phyloP scores from a whole-genome alignment of 2,797 vertebrate genomes.

The Cuniculus paca region DNA sequence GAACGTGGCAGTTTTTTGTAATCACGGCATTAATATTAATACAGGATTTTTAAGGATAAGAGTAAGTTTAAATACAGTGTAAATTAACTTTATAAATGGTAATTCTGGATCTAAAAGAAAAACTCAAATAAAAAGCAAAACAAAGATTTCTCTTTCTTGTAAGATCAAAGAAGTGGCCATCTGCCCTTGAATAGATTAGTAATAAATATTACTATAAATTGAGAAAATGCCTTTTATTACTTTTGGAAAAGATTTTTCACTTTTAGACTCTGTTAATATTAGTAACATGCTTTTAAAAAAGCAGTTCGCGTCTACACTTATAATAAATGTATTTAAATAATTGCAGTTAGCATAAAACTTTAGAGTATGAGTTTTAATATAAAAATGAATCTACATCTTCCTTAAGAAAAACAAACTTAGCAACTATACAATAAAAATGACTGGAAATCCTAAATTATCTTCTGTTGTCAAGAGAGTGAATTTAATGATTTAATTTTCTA shows the following conservation, averaged over 20 bases:
- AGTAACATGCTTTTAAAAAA: slow-evolving; percentile 36
- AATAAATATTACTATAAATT: slow-evolving; percentile 39
- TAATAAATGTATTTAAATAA: slow-evolving; percentile 36
- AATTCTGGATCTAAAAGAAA: slow-evolving; percentile 40
- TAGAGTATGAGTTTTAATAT: slow-evolving; percentile 52
- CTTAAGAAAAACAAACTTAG: slow-evolving; percentile 53
- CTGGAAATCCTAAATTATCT: slow-evolving; percentile 78
- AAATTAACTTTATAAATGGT: neutral
- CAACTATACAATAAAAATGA: slow-evolving; percentile 61
- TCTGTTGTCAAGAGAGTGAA: slow-evolving; percentile 46
- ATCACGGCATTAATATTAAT: neutral
- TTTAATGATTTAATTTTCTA: slow-evolving; percentile 76
- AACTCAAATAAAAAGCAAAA: slow-evolving; percentile 39
- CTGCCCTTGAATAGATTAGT: slow-evolving; percentile 26
- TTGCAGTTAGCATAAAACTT: neutral
- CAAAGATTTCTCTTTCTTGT: slow-evolving; percentile 19
- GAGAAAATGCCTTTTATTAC: slow-evolving; percentile 17
- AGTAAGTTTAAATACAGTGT: neutral
- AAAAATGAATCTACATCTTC: slow-evolving; percentile 58
- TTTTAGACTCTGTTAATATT: slow-evolving; percentile 26
- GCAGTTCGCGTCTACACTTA: neutral
- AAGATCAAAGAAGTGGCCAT: neutral
- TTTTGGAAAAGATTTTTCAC: slow-evolving; percentile 3
- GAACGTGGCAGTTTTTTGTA: neutral
- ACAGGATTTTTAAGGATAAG: slow-evolving; percentile 25